Evolutionary conservation across 2,797 vertebrate genomes (phyloP).

Genomic region (Xerus rutilus): DNA sequence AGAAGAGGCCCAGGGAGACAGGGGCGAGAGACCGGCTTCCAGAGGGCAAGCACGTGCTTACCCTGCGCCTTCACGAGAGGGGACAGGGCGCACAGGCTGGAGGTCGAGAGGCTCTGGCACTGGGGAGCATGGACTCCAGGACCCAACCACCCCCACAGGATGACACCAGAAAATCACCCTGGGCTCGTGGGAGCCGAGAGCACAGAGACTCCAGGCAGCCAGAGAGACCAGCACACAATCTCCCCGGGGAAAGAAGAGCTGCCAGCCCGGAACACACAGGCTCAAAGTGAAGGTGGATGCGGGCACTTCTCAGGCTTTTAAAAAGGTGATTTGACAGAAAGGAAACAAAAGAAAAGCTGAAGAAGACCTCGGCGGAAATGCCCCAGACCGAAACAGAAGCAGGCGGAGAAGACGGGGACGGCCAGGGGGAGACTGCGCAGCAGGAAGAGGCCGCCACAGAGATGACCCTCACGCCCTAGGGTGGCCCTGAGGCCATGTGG

Average conservation of each 20-base stretch:
- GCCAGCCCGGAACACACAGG: background rate
- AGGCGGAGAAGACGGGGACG: too few species aligned
- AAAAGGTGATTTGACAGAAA: background rate
- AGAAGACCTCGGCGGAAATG: background rate
- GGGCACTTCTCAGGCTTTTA: background rate
- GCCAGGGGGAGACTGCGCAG: too few species aligned
- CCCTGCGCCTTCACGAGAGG: background rate
- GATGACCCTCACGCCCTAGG: too few species aligned
- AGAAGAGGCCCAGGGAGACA: background rate
- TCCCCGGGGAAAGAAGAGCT: too few species aligned
- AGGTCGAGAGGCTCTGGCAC: too few species aligned
- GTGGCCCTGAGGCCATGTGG: too few species aligned
- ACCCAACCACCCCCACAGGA: background rate
- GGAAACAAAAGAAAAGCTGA: background rate
- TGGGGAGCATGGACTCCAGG: too few species aligned
- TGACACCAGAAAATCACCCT: background rate
- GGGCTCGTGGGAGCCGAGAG: background rate
- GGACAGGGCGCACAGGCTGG: too few species aligned
- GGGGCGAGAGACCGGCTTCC: background rate
- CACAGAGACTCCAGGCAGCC: too few species aligned
- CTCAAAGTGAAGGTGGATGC: background rate
- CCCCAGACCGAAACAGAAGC: background rate
- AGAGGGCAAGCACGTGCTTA: background rate
- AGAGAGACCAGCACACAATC: background rate
- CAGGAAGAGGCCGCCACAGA: too few species aligned